A percentile compares a stretch with the other conserved stretches of the same genome.
These are phyloP conservation scores for Micoletzkya japonica DNA, from an alignment of 2,888 invertebrate species.

Conservation along the genomic window DNA sequence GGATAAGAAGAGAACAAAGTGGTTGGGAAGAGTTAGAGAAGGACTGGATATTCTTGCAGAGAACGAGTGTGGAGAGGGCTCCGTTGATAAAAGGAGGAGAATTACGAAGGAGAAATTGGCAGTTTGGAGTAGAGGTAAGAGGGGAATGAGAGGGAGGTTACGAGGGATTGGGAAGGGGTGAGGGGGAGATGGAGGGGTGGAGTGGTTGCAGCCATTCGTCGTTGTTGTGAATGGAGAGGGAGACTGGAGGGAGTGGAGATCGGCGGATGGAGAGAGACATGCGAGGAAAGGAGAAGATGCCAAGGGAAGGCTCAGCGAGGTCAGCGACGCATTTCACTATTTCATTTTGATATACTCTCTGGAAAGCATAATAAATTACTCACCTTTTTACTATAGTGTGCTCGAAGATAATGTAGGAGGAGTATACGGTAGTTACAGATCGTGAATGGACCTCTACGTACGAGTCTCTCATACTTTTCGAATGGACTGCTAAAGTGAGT, in stretches of 20 bases:
- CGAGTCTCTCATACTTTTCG: neutral
- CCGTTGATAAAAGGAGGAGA: constrained; percentile 17
- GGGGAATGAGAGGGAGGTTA: neutral
- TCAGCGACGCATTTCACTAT: no score
- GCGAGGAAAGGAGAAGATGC: constrained; percentile 2
- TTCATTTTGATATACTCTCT: no score
- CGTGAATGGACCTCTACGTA: neutral
- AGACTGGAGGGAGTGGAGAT: constrained; percentile 24
- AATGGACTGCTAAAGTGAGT: no score
- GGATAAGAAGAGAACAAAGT: no score
- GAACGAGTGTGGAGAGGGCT: neutral
- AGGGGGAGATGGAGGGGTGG: neutral
- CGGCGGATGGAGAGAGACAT: constrained; percentile 20
- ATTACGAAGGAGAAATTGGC: constrained; percentile 18
- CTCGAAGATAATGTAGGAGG: neutral
- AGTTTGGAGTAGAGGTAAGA: constrained; percentile 4
- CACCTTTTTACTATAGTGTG: no score
- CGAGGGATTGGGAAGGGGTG: neutral
- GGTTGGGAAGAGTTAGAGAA: no score
- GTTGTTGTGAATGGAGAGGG: constrained; percentile 3
- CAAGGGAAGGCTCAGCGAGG: constrained; percentile 2
- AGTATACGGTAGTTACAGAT: neutral
- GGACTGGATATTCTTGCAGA: constrained; percentile 14
- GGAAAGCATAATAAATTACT: no score
- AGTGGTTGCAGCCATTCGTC: constrained; percentile 9